Evolutionary conservation across 2,888 invertebrate species (phyloP).

Genomic region (Perizoma affinitatum): DNA sequence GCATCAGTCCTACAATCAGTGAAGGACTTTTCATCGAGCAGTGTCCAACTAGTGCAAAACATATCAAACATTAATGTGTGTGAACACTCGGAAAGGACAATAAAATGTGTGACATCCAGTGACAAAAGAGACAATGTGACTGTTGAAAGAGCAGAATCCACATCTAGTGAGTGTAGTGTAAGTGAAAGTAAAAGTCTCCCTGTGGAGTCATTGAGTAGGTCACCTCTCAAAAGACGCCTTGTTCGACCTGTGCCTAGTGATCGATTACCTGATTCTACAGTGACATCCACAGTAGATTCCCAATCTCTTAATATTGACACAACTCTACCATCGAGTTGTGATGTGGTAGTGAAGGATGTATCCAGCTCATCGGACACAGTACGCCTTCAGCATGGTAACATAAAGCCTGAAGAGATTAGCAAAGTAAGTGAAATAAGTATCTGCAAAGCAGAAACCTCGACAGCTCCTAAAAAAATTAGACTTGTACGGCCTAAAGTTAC

Average conservation of each 20-base stretch:
- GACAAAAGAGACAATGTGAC: constrained; percentile 72
- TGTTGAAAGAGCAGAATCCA: constrained; percentile 78
- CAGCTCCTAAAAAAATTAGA: constrained; percentile 77
- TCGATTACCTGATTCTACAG: constrained; percentile 75
- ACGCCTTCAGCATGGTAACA: constrained; percentile 65
- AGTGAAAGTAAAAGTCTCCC: constrained; percentile 60
- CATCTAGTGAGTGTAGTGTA: constrained; percentile 76
- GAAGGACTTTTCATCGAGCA: constrained; percentile 58
- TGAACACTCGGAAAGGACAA: constrained; percentile 62
- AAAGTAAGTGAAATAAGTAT: constrained; percentile 77
- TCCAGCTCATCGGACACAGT: constrained; percentile 79
- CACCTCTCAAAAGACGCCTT: constrained; percentile 69
- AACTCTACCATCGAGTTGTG: constrained; percentile 58
- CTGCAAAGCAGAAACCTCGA: constrained; percentile 80
- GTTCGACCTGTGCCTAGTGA: constrained; percentile 70
- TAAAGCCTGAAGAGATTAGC: constrained; percentile 74
- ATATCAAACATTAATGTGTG: constrained; percentile 58
- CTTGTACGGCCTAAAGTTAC: constrained; percentile 73
- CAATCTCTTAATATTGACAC: constrained; percentile 55
- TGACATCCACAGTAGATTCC: constrained; percentile 76
- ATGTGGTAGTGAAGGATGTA: constrained; percentile 71
- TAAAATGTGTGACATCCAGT: constrained; percentile 76
- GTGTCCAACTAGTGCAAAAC: constrained; percentile 61
- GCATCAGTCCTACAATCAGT: constrained; percentile 32
- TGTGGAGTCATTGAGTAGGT: constrained; percentile 57